Evolutionary conservation across 2,113 vertebrate genomes (phyloP), one percentile per base, ranked within the genome.

Genomic region (Scomber scombrus): DNA sequence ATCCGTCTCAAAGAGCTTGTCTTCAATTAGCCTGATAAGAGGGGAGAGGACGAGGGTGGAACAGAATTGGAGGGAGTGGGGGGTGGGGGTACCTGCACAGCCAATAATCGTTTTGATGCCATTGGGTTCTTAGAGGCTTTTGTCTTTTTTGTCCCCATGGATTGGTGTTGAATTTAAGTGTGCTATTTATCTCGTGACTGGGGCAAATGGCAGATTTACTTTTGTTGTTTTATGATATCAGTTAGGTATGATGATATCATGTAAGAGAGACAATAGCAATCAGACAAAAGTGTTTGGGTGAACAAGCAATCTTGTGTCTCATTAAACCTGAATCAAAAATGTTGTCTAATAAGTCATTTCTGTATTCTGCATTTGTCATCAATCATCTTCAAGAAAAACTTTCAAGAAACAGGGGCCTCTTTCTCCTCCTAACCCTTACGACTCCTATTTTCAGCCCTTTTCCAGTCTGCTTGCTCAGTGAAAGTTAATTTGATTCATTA

Each of bases 401-500:
- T 47, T 40, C n/a, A 64, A 94, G 91, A 93, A 93, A 93, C 94
- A 87, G 21, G 40, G 94, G 91, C 85, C 83, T 93, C 95, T 93
- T 93, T 93, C 62, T 62, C 93, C 14, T 94, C 64, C 94, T 94
- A 90, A 92, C 63, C 13, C 91, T 94, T 65, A 12, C 93, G 93
- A 91, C 94, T 95, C 93, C 91, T 93, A 90, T 91, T 90, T 93
- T 89, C 75, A 45, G 94, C 95, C 50, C 63, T 68, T 84, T 46
- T 46, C 56, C 72, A 75, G 65, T 60, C 12, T 45, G 12, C 58
- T 77, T 34, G 51, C 94, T 96, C 96, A 96, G 96, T 96, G 95
- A 95, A 96, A 97, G 95, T 96, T 96, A 95, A 97, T 97, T 97
- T 96, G 95, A 97, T 96, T 97, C 95, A 96, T 97, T 95, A 95